Percentiles rank a stretch among this genome's conserved stretches.
Evolutionary conservation across 2,113 vertebrate species (phyloP).

Genomic region (Gymnocephalus cernua): DNA sequence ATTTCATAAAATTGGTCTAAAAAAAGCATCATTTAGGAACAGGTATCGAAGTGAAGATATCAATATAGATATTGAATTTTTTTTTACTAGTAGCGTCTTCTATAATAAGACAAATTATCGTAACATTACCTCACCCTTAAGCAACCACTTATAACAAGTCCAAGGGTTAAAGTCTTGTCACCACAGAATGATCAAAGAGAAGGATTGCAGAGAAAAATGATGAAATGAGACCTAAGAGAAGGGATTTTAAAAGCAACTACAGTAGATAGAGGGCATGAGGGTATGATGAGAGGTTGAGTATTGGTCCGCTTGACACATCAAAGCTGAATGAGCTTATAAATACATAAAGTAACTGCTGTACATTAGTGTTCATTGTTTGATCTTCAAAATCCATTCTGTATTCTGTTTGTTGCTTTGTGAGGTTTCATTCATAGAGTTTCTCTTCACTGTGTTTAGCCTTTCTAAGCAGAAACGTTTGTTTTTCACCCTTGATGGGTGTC

Average conservation of each 20-base stretch:
- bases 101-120: neutral
- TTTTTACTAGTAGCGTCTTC: too few species aligned
- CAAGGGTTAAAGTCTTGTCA: neutral
- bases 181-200: neutral
- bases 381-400: neutral
- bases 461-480: neutral
- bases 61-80: too few species aligned
- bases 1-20: too few species aligned
- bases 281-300: slow-evolving; percentile 8
- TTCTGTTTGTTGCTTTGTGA: slow-evolving; percentile 17
- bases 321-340: neutral
- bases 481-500: neutral
- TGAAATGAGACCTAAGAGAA: neutral
- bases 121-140: neutral
- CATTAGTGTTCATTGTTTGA: neutral
- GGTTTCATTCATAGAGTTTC: neutral
- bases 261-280: slow-evolving; percentile 1
- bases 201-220: neutral
- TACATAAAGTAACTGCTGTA: neutral
- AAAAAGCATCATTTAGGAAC: too few species aligned
- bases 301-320: neutral
- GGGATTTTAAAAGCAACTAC: neutral
- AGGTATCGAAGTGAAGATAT: too few species aligned
- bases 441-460: neutral
- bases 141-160: neutral